Base-by-base conservation (phyloP, 2,888 invertebrate genomes). In the Platycheirus albimanus region DNA sequence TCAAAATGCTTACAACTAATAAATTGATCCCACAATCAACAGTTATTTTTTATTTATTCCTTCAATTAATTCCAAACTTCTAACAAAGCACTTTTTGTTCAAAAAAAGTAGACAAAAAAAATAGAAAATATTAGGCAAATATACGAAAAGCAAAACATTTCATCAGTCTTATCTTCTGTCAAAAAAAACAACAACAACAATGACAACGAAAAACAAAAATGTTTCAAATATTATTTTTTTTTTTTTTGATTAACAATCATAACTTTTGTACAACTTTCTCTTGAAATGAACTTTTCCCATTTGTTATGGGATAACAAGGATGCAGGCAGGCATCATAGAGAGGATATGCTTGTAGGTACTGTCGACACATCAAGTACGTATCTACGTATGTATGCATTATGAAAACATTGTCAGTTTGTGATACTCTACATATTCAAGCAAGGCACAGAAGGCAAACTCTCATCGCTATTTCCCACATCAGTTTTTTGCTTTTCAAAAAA, bases 231-330 rank as follows among this genome's bases (percentile, higher is more conserved):
- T 51, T 15, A 7, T 15, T 28, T 1, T 17, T 5, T 33, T 17
- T 17, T 52, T 30, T 43, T 19, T 61, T 33, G 30, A 52, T 71
- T 43, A 71, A 52, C 71, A 61, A 71, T 70, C 52, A 63, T 61
- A 71, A 63, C 52, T 52, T 71, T 33, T 6, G n/a, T 19, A 8
- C 11, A 28, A 63, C 51, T 58, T 51, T 52, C 15, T 19, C 15
- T 30, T 8, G 19, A 45, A 33, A 15, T 11, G 61, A 71, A 71
- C 61, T 71, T 71, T 63, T 52, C 19, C 33, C 38, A 71, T 71
- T 71, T 52, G n/a, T 71, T 51, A 30, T 71, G 15, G 11, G 52
- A 43, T 38, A 45, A 54, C 17, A 30, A 64, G 52, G n/a, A 54
- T 54, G 13, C n/a, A 54, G 3, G n/a, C 17, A 15, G 3, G 47